Conservation (phyloP, 1,140 invertebrate genomes). For the Pararge aegeria region DNA sequence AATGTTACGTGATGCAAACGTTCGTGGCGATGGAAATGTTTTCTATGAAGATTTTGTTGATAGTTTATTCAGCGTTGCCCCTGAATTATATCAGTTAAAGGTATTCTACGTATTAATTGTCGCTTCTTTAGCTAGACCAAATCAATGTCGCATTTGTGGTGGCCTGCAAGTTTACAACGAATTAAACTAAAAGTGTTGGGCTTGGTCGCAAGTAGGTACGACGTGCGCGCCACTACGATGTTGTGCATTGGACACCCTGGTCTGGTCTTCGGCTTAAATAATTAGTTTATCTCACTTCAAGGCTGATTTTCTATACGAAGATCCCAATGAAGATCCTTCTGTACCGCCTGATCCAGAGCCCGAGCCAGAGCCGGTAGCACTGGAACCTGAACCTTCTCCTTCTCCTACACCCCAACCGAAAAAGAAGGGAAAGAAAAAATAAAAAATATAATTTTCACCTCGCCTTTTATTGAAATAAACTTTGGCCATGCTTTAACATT, state of each 20-base stretch:
- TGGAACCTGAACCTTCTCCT: neutral
- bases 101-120: too few relatives aligned
- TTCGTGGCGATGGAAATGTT: constrained; percentile 64
- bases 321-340: constrained; percentile 67
- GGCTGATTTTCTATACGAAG: constrained; percentile 57
- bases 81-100: constrained; percentile 47
- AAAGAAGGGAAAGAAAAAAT: constrained; percentile 13
- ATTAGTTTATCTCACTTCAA: constrained; percentile 22
- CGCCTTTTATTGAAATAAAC: too few relatives aligned
- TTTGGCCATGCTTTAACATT: too few relatives aligned
- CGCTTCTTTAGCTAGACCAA: too few relatives aligned
- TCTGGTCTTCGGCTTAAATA: too few relatives aligned
- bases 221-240: too few relatives aligned
- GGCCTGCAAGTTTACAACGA: too few relatives aligned
- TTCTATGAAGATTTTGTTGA: constrained; percentile 65
- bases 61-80: constrained; percentile 58
- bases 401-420: constrained; percentile 7
- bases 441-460: constrained; percentile 19
- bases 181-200: too few relatives aligned
- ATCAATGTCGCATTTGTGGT: too few relatives aligned
- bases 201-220: too few relatives aligned
- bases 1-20: constrained; percentile 63
- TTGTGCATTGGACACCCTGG: too few relatives aligned
- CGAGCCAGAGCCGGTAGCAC: constrained; percentile 6
- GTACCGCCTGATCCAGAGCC: constrained; percentile 44